Base-by-base conservation (phyloP, 2,888 invertebrate species). In the Polyploca ridens region DNA sequence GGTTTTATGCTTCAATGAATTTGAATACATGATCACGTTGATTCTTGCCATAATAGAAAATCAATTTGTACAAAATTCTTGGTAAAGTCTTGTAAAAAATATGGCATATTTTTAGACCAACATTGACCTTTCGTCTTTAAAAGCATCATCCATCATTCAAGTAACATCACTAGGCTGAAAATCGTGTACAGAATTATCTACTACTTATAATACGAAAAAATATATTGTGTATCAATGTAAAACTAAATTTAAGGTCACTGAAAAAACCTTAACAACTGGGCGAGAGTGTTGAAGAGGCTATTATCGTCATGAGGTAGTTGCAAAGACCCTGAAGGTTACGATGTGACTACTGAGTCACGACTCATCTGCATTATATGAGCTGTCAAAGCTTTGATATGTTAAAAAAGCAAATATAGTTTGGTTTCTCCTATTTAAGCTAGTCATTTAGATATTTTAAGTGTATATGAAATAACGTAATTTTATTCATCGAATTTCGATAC, bases 201-300 rank as follows among this genome's bases (percentile, higher is more conserved):
- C n/a, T n/a, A 3, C 10, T 10, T 3, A 3, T 41, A 41, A 8
- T 10, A 41, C 11, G 13, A 41, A 8, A 8, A 13, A 8, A 41
- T 1, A 8, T 10, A 41, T 27, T 41, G 35, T 35, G 35, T 35
- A 41, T 41, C 13, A 11, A 41, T 41, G 41, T 13, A 41, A 11
- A 46, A 64, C 66, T 7, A 60, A 35, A 57, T 65, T 41, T 61
- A 62, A 58, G 44, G 59, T 19, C 63, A 73, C 69, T 72, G 71
- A 77, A 76, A 59, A 74, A 73, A 70, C 72, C 68, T 69, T 79
- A 79, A 81, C 80, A 69, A 38, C 10, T 38, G 10, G 10, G 38
- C 65, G 72, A 73, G 68, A 80, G 73, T 71, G 70, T 70, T 64
- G 66, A 64, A 73, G 44, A 11, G 11, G 38, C 38, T 38, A 11